Conservation (phyloP, 1,140 invertebrate genomes). For the Alviniconcha marisindica region DNA sequence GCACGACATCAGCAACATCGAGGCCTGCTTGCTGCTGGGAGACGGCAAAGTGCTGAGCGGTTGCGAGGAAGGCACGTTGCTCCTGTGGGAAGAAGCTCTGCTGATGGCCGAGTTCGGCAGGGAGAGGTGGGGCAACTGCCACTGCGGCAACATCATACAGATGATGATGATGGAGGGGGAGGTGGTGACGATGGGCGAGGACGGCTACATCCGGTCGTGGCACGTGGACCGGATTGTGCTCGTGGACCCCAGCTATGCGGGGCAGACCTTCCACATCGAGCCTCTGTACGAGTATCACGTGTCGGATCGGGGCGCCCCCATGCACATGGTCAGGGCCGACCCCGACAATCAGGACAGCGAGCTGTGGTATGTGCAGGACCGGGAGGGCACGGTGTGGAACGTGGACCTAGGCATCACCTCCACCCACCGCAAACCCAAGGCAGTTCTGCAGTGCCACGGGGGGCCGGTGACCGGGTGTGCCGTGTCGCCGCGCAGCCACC, state of each 20-base stretch:
- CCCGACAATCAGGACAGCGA: background rate
- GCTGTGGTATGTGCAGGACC: constrained; percentile 45
- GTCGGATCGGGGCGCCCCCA: constrained; percentile 80
- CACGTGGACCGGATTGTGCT: constrained; percentile 80
- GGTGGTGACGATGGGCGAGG: constrained; percentile 81
- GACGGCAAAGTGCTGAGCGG: constrained; percentile 91
- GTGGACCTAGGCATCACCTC: constrained; percentile 21
- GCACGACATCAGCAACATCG: constrained; percentile 90
- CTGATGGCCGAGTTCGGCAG: constrained; percentile 81
- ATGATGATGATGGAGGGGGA: constrained; percentile 82
- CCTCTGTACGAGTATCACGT: constrained; percentile 86
- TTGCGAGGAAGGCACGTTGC: constrained; percentile 90
- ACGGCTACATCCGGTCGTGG: constrained; percentile 88
- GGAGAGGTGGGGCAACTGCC: constrained; percentile 80
- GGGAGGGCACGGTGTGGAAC: constrained; percentile 30
- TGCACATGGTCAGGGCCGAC: constrained; percentile 24
- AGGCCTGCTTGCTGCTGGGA: constrained; percentile 86
- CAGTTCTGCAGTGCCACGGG: constrained; percentile 18
- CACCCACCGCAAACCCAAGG: background rate
- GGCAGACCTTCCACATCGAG: background rate
- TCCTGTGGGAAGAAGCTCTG: constrained; percentile 89
- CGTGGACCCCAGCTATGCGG: background rate
- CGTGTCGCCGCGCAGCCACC: background rate
- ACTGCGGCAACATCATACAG: constrained; percentile 83
- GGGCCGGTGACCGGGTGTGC: constrained; percentile 39